Base-by-base conservation (phyloP, 1,140 invertebrate genomes). In the Temnothorax nylanderi region DNA sequence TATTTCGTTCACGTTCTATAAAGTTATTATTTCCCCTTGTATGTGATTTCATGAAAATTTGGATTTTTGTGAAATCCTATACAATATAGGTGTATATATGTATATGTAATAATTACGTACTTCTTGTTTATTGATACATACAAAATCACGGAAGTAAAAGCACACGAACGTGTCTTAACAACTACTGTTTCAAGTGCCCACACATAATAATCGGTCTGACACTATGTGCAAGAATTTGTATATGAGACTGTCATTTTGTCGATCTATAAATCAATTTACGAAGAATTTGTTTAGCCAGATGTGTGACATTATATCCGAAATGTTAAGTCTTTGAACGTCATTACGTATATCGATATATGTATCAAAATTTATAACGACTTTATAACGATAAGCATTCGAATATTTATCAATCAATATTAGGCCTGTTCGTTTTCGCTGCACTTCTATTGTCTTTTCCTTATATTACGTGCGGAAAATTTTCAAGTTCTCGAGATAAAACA, bases 221-320 rank as follows among this genome's bases (percentile, higher is more conserved):
- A 60, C 81, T 60, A 60, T 41, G 51, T 82, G 65, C 86, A 76
- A 72, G 16, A 81, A 62, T 88, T 85, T 90, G 64, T 90, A 82
- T 88, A 90, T 65, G 56, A 81, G 71, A 90, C 78, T 74, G 85
- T 87, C 60, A 84, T 75, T 87, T 90, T 67, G 78, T 74, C 26
- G 21, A 72, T 89, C 56, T 81, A 47, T 76, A 76, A 89, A 85
- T 60, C 72, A 78, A 90, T 37, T 34, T 71, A 84, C 26, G 34
- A 80, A 84, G 69, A 67, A 44, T 54, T 84, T 41, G 21, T 84
- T 58, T 41, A 76, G 64, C 56, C 49, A 85, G 77, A 87, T 58
- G 3, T 56, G 1, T 65, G 37, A 88, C 26, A 41, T 56, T 85
- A 76, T 85, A 76, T 76, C 13, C 26, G n/a, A 84, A 60, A 76